Evolutionary conservation across 2,888 invertebrate species (phyloP), one percentile per base, ranked within the genome.

Genomic region (Drosophila lutescens): DNA sequence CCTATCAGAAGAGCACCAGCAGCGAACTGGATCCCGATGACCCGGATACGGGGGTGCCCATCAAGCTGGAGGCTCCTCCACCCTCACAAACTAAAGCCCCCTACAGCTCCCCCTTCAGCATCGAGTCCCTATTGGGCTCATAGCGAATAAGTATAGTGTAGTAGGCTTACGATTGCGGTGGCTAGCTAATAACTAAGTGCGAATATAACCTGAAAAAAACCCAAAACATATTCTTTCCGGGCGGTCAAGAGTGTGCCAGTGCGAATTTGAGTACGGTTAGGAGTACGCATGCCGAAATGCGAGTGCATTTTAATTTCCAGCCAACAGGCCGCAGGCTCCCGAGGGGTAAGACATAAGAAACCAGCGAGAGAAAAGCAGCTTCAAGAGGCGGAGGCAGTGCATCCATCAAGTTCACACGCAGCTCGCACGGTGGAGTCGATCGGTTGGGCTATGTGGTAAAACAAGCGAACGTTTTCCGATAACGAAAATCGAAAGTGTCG

Each of bases 101-200:
- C 23, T 77, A 77, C 54, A 82, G 62, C 26, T 83, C 80, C 7
- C 96, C 97, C 54, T 97, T 97, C 93, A 97, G 96, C 93, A 97
- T 97, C 94, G 97, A 97, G 90, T 96, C 96, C 62, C 93, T 97
- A 77, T 93, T 97, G 90, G 95, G 95, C 90, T 84, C 84, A 71
- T 86, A 86, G 56, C 80, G 63, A 30, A 55, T n/a, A 15, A 10
- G 13, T 50, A 2, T n/a, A 15, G 13, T 12, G 13, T n/a, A 38
- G 2, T 61, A 58, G 43, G 3, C n/a, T 50, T 38, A 43, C 3
- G 17, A 49, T 38, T 13, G 57, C 47, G 67, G 67, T 66, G 67
- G 68, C 38, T 38, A 68, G 50, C 26, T 65, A 65, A 50, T 12
- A 15, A 36, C 26, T 36, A 32, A 38, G 43, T 34, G 23, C n/a